Base-by-base conservation (phyloP, 2,113 vertebrate species). In the Proteles cristata region DNA sequence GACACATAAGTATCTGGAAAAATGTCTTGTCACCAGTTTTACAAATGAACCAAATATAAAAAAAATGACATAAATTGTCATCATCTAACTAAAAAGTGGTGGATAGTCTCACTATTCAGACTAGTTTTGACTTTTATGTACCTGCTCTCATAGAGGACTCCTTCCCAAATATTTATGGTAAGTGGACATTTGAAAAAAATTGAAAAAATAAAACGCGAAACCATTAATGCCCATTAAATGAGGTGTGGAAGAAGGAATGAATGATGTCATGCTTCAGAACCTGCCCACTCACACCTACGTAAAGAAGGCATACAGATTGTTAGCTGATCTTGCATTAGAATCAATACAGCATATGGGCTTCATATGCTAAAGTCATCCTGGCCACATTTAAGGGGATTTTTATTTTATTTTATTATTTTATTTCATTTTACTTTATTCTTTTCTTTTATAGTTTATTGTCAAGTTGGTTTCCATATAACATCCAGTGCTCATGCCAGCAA, bases 181-280 rank as follows among this genome's bases (percentile, higher is more conserved):
- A 77, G 28, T 77, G 86, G 25, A 55, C 14, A 91, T 26, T 19
- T 76, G 73, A 79, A 68, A 69, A 39, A 31, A 65, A 39, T 19
- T 76, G 73, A 79, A 68, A 69, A 39, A 31, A 65, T 48, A 76
- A 71, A 83, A 96, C 87, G 66, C 91, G 81, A 88, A 94, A 63
- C 8, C 50, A 82, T 86, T 76, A 79, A n/a, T 12, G 35, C 11
- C 58, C 33, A 96, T 93, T 90, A 96, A 65, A n/a, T 16, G 45
- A 84, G 45, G 58, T 21, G 14, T 94, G 23, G 39, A 55, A 66
- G n/a, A 61, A 82, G 10, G n/a, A 77, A 14, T n/a, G 79, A 93
- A 79, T 28, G 17, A 68, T 65, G 43, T 48, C 65, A 55, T 25
- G 39, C 5, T 80, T 92, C 16, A 86, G 73, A 92, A 33, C 43